A percentile compares a stretch with the other conserved stretches of the same genome.
Evolutionary conservation across 2,113 vertebrate species (phyloP).

Genomic region (Colius striatus): DNA sequence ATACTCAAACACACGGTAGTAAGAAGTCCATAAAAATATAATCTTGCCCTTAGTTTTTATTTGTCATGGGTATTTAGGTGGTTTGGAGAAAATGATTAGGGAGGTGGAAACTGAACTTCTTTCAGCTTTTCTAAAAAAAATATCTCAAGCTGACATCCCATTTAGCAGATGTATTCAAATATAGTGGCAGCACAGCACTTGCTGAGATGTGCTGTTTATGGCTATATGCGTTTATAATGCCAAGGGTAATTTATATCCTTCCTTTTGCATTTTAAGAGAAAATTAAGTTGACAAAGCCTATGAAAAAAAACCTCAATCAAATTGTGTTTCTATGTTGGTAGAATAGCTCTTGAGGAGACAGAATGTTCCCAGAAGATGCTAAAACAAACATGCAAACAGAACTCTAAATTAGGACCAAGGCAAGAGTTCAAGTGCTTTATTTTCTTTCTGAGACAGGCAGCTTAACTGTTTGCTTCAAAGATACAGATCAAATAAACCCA

Average conservation of each 20-base stretch:
- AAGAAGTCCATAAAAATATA: not conserved
- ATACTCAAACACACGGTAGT: not conserved
- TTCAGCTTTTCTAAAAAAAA: not conserved
- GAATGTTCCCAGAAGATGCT: conserved; percentile 71
- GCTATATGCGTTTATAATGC: not conserved
- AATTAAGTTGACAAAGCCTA: conserved; percentile 4
- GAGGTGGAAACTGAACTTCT: not conserved
- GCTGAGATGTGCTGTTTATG: conserved; percentile 23
- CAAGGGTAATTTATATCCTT: conserved; percentile 19
- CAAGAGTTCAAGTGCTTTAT: conserved; percentile 64
- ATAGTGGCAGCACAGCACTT: not conserved
- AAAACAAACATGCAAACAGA: conserved; percentile 63
- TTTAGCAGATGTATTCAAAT: not conserved
- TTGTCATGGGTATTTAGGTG: not conserved
- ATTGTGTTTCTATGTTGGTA: conserved; percentile 41
- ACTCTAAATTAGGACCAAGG: conserved; percentile 60
- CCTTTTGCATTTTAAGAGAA: conserved; percentile 13
- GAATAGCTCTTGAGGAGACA: conserved; percentile 60
- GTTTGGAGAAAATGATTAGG: not conserved
- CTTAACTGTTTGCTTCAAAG: conserved; percentile 54
- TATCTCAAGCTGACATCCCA: not conserved
- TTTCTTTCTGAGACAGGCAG: conserved; percentile 52
- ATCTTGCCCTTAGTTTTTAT: not conserved
- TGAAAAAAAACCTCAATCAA: conserved; percentile 9
- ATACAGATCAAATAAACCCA: conserved; percentile 50